phyloP scores from a whole-genome alignment of 1,140 invertebrate genomes.

The Ctenoplectra terminalis region DNA sequence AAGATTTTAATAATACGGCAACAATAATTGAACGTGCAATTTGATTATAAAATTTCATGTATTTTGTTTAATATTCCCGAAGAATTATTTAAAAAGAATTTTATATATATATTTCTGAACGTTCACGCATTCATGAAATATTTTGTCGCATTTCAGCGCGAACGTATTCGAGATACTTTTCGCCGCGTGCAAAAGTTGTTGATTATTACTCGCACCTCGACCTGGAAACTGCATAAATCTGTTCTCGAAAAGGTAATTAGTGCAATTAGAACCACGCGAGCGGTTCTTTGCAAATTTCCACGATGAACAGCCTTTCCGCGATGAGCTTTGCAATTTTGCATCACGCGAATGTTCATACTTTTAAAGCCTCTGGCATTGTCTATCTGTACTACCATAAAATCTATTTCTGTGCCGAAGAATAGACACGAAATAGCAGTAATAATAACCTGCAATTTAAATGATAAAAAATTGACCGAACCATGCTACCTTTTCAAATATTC shows the following conservation, averaged over 20 bases:
- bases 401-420: no score
- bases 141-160: background rate
- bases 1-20: background rate
- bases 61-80: background rate
- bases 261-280: conserved; percentile 24
- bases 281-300: conserved; percentile 18
- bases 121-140: background rate
- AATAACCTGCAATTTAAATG: background rate
- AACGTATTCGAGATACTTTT: background rate
- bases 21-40: background rate
- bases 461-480: no score
- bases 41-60: background rate
- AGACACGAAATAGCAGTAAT: background rate
- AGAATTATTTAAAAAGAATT: background rate
- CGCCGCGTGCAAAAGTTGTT: background rate
- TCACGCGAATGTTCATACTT: background rate
- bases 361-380: background rate
- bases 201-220: conserved; percentile 6
- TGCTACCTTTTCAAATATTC: no score
- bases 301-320: background rate
- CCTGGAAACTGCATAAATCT: conserved; percentile 8
- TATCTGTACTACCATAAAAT: background rate
- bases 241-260: conserved; percentile 9
- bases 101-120: background rate
- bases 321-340: conserved; percentile 5